These are phyloP conservation scores for Charaxes varanes DNA, from an alignment of 1,140 invertebrate species.

Conservation along the genomic window DNA sequence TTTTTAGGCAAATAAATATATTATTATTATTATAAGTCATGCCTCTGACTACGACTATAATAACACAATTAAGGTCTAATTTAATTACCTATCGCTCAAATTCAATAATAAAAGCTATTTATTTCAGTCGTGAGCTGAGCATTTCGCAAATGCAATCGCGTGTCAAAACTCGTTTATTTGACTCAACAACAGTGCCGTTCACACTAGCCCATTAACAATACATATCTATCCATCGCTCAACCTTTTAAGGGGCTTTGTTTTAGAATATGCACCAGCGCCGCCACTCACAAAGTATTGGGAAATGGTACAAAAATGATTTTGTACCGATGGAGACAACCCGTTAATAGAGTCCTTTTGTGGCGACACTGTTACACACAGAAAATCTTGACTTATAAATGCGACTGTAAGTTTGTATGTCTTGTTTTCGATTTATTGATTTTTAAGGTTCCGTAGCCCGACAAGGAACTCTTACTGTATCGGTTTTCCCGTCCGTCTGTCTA, in stretches of 20 bases:
- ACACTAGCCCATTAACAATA: constrained; percentile 59
- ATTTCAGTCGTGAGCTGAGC: constrained; percentile 46
- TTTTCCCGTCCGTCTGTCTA: too few relatives aligned
- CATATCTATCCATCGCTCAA: constrained; percentile 56
- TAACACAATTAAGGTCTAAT: constrained; percentile 56
- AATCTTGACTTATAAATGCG: background rate
- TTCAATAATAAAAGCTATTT: constrained; percentile 52
- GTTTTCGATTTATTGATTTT: background rate
- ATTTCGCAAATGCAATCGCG: constrained; percentile 56
- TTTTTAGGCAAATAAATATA: too few relatives aligned
- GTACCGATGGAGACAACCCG: background rate
- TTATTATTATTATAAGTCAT: too few relatives aligned
- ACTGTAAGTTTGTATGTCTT: background rate
- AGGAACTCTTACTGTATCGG: too few relatives aligned
- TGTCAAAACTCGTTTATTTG: constrained; percentile 62
- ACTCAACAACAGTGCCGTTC: constrained; percentile 48
- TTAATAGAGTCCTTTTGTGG: constrained; percentile 4
- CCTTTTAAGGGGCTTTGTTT: constrained; percentile 36
- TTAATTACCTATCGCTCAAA: constrained; percentile 51
- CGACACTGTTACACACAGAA: background rate
- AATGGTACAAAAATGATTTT: constrained; percentile 7
- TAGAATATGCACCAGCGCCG: constrained; percentile 13
- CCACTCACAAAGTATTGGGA: constrained; percentile 7
- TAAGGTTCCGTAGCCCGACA: too few relatives aligned
- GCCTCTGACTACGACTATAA: too few relatives aligned